Conservation (phyloP, 2,888 invertebrate species). For the Tachina lurida region DNA sequence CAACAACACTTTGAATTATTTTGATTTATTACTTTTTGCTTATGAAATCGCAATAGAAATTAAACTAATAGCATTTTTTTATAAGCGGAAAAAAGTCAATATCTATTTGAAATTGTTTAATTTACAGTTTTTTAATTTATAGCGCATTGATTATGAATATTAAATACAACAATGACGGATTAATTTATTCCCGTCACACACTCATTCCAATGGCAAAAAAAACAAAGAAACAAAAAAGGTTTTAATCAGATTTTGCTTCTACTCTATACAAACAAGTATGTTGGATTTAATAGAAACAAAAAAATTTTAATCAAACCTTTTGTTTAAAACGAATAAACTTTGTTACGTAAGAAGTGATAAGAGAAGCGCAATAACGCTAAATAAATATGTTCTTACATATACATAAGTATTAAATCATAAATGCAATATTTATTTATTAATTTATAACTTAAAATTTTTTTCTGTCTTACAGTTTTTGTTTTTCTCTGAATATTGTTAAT, state of each 20-base stretch:
- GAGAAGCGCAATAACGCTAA: no score
- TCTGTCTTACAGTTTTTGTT: background rate
- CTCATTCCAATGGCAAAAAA: background rate
- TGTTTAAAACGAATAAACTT: background rate
- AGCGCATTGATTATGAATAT: conserved; percentile 14
- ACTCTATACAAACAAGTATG: background rate
- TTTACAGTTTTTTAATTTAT: conserved; percentile 32
- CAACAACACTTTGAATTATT: conserved; percentile 24
- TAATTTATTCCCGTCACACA: conserved; percentile 52
- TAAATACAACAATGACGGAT: conserved; percentile 19
- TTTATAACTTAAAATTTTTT: background rate
- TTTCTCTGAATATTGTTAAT: conserved; percentile 30
- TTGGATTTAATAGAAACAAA: background rate
- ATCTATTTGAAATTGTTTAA: background rate
- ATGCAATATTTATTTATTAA: no score
- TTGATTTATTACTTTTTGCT: conserved; percentile 35
- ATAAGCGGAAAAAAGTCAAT: background rate
- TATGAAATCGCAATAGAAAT: background rate
- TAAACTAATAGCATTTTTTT: background rate
- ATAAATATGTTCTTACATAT: no score
- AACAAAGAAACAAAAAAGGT: background rate
- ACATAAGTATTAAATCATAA: no score
- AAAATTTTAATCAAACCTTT: background rate
- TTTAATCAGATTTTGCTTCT: conserved; percentile 38
- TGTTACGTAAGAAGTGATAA: no score